Evolutionary conservation across 2,797 vertebrate species (phyloP).

Genomic region (Pelobates cultripes): DNA sequence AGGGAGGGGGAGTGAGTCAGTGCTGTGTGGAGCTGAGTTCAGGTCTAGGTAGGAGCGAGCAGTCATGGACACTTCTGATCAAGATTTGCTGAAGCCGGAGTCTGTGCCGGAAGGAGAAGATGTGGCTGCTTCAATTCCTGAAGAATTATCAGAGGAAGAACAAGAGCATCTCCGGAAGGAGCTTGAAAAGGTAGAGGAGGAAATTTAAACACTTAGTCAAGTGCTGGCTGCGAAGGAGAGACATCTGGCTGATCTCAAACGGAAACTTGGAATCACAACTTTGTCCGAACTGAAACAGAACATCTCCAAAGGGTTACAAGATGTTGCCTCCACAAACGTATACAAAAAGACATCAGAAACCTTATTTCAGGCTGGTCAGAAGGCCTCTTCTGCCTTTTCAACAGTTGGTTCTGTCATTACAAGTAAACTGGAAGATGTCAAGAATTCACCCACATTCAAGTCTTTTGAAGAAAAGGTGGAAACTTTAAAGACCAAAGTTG

Average conservation of each 20-base stretch:
- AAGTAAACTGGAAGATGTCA: conserved; percentile 92
- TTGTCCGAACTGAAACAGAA: conserved; percentile 77
- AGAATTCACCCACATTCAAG: conserved; percentile 91
- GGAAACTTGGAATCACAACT: conserved; percentile 76
- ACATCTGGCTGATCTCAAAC: conserved; percentile 78
- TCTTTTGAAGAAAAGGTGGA: conserved; percentile 94
- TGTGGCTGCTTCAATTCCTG: conserved; percentile 64
- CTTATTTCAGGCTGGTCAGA: conserved; percentile 87
- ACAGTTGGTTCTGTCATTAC: conserved; percentile 89
- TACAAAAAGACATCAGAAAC: conserved; percentile 95
- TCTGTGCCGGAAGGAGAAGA: conserved; percentile 82
- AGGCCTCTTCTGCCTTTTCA: conserved; percentile 90
- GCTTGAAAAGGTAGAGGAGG: conserved; percentile 86
- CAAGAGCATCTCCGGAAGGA: conserved; percentile 84
- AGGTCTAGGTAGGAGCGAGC: not conserved
- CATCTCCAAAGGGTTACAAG: conserved; percentile 78
- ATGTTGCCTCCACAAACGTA: conserved; percentile 75
- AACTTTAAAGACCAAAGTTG: conserved; percentile 94
- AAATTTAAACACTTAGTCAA: conserved; percentile 79
- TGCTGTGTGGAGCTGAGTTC: not conserved
- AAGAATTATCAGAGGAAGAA: conserved; percentile 85
- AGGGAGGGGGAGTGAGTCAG: not conserved
- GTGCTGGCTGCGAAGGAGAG: conserved; percentile 80
- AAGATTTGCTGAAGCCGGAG: conserved; percentile 81
- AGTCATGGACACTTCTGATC: conserved; percentile 34